Evolutionary conservation across 2,797 vertebrate species (phyloP).

Genomic region (Odontamblyopus rebecca): DNA sequence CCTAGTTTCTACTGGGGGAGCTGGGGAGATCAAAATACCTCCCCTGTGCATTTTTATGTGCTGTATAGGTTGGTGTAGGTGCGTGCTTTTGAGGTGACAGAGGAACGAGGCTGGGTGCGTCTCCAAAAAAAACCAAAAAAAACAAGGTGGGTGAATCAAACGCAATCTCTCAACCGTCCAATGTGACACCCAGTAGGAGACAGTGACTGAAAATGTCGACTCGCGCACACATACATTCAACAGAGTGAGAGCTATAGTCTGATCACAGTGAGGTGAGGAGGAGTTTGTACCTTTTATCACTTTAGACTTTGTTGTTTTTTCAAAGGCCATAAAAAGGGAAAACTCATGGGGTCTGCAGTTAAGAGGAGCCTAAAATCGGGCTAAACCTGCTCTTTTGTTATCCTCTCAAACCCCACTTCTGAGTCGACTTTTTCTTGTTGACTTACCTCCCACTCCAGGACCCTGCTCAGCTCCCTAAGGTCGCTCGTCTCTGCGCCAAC

Average conservation of each 20-base stretch:
- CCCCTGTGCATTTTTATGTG: conserved; percentile 52
- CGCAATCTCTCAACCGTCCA: conserved; percentile 67
- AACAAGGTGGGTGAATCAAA: conserved; percentile 66
- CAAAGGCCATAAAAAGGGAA: conserved; percentile 57
- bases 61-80: conserved; percentile 9
- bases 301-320: conserved; percentile 55
- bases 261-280: conserved; percentile 57
- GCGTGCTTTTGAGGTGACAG: conserved; percentile 64
- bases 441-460: conserved; percentile 46
- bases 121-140: conserved; percentile 2
- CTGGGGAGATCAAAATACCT: conserved; percentile 68
- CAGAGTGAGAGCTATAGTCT: conserved; percentile 48
- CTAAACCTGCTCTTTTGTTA: conserved; percentile 62
- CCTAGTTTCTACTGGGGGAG: conserved; percentile 75
- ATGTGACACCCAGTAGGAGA: conserved; percentile 68
- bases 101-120: conserved; percentile 68
- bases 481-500: conserved; percentile 43
- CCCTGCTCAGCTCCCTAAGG: conserved; percentile 41
- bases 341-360: conserved; percentile 57
- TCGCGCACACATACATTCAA: conserved; percentile 15
- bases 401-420: conserved; percentile 51
- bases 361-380: conserved; percentile 61
- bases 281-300: conserved; percentile 62
- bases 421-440: conserved; percentile 38
- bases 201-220: conserved; percentile 59